Conservation (phyloP, 2,113 vertebrate species). For the Penelope pileata region DNA sequence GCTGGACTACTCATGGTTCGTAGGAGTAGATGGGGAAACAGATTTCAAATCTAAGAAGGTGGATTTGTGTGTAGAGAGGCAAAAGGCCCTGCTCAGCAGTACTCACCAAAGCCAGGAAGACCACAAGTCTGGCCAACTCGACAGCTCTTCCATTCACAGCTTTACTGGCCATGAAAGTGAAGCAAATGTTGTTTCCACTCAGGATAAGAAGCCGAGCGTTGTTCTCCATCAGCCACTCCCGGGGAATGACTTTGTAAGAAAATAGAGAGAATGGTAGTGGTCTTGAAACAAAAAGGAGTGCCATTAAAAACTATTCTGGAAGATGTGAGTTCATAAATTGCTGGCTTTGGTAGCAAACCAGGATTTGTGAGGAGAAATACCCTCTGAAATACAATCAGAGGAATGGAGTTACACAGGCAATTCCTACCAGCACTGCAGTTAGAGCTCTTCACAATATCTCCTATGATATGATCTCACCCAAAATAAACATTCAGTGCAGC, state of each 20-base stretch:
- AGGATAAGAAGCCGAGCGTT: conserved; percentile 87
- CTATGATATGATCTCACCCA: neutral
- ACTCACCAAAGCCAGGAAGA: conserved; percentile 89
- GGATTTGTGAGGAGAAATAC: neutral
- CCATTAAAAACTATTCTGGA: neutral
- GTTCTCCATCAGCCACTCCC: conserved; percentile 89
- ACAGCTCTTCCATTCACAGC: conserved; percentile 79
- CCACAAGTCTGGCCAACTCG: conserved; percentile 83
- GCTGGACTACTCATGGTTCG: neutral
- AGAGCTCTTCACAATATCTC: neutral
- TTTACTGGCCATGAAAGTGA: conserved; percentile 86
- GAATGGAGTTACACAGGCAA: neutral
- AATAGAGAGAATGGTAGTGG: neutral
- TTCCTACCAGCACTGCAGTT: rapidly evolving
- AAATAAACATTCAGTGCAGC: neutral
- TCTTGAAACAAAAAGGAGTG: neutral
- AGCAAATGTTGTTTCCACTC: conserved; percentile 86
- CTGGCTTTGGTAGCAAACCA: neutral
- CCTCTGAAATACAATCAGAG: neutral
- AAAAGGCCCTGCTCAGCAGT: neutral
- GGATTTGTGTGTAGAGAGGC: neutral
- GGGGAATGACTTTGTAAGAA: conserved; percentile 77
- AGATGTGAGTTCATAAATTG: neutral
- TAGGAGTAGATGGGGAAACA: neutral
- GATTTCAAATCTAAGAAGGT: neutral